Evolutionary conservation across 2,797 vertebrate genomes (phyloP), one percentile per base, ranked within the genome.

Genomic region (Aphelocoma californica): DNA sequence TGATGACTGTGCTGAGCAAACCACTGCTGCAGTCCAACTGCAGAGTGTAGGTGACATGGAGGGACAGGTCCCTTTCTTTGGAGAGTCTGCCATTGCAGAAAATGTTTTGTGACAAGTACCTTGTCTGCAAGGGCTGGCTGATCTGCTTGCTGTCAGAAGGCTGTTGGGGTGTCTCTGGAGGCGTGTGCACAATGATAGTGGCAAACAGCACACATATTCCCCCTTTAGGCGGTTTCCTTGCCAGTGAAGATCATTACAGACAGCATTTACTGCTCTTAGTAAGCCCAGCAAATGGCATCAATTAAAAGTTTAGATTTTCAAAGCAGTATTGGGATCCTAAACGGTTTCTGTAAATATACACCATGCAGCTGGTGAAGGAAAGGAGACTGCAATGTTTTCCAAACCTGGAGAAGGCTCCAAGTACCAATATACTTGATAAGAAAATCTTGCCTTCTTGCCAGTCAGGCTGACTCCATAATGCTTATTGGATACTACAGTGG

Each of bases 11-110:
- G 8, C 6, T 71, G 23, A 48, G 31, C 18, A 81, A 81, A 67
- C 9, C 17, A 7, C 28, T 0, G 0, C 53, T 60, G 1, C 25
- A 18, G 25, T 29, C 20, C 0, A 0, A 2, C 40, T 58, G 18
- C 26, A 29, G 31, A 14, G 26, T n/a, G 47, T 16, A 36, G 47
- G 34, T 12, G 40, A 15, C 11, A 5, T 5, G 11, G 16, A 4
- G 5, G 18, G 10, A 50, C 32, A n/a, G 6, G 3, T 88, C 32
- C n/a, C 26, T 45, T 75, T 53, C 48, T 62, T 81, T 6, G 2
- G 44, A 72, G 23, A 75, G 14, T 29, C 5, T 79, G 36, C n/a
- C 20, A 7, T 5, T 12, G 44, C 34, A 75, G 38, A n/a, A 72
- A 42, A 31, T 28, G 15, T 64, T 70, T 75, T 40, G 38, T 34